These are phyloP conservation scores for Takifugu flavidus DNA, from an alignment of 2,113 vertebrate genomes.

Conservation along the genomic window DNA sequence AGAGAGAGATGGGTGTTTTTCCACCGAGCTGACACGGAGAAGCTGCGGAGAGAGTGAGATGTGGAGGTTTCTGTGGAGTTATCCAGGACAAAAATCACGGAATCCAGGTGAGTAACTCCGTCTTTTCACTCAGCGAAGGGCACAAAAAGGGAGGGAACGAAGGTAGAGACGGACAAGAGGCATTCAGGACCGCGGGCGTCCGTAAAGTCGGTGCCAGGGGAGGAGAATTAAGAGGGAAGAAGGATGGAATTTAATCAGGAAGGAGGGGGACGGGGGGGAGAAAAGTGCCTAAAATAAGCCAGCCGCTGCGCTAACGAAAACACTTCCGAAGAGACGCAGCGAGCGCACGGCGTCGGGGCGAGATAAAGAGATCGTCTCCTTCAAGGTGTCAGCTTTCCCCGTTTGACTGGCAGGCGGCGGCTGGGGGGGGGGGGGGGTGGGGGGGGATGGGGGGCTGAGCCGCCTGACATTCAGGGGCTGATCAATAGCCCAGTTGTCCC, in stretches of 20 bases:
- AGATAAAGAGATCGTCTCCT: constrained; percentile 48
- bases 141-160: constrained; percentile 5
- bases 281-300: background rate
- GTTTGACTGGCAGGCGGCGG: constrained; percentile 49
- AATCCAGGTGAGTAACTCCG: constrained; percentile 66
- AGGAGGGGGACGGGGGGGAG: background rate
- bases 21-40: constrained; percentile 56
- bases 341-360: constrained; percentile 25
- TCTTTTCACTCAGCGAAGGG: constrained; percentile 34
- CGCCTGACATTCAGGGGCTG: constrained; percentile 50
- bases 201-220: constrained; percentile 14
- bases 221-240: background rate
- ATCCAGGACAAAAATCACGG: constrained; percentile 53
- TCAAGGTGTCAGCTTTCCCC: constrained; percentile 44
- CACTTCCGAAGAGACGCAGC: background rate
- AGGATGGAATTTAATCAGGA: no score
- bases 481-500: constrained; percentile 68
- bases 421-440: background rate
- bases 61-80: constrained; percentile 44
- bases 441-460: constrained; percentile 27
- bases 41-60: constrained; percentile 46
- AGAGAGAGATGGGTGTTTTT: constrained; percentile 64
- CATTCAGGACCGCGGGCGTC: background rate
- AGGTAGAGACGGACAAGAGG: constrained; percentile 5
- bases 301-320: no score